Conservation (phyloP, 2,888 invertebrate genomes). For the Tachina fera region DNA sequence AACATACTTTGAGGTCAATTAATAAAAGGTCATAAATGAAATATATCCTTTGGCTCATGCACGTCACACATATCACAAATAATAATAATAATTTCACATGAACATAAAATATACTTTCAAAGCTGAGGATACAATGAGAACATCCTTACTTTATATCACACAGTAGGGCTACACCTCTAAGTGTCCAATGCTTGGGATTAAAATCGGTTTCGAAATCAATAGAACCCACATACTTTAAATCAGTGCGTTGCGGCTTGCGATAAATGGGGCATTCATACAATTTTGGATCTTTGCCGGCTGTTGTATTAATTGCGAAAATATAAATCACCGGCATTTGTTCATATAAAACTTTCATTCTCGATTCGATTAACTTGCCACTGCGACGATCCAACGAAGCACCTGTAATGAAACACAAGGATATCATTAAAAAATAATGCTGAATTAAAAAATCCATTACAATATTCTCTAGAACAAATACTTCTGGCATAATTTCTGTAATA, state of each 20-base stretch:
- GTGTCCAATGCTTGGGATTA: constrained; percentile 96
- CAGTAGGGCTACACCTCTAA: constrained; percentile 96
- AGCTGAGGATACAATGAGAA: not conserved
- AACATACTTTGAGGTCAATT: not conserved
- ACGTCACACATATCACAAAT: not conserved
- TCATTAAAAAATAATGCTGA: not conserved
- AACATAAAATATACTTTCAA: too few species aligned
- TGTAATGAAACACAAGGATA: constrained; percentile 75
- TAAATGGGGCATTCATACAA: constrained; percentile 98
- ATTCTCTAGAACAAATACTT: not conserved
- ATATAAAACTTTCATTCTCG: constrained; percentile 95
- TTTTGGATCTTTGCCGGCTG: constrained; percentile 94
- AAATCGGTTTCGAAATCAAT: constrained; percentile 97
- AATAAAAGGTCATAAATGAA: not conserved
- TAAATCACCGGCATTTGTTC: constrained; percentile 98
- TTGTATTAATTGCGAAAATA: constrained; percentile 97
- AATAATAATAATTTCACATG: not conserved
- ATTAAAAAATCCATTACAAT: constrained; percentile 31
- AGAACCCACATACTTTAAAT: constrained; percentile 97
- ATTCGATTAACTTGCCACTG: constrained; percentile 94
- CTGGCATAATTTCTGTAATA: constrained; percentile 23
- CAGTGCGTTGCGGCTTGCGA: constrained; percentile 96
- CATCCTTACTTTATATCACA: constrained; percentile 95
- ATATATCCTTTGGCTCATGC: not conserved
- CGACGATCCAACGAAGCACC: constrained; percentile 94